Evolutionary conservation across 2,797 vertebrate genomes (phyloP).

Genomic region (Peromyscus nudipes): DNA sequence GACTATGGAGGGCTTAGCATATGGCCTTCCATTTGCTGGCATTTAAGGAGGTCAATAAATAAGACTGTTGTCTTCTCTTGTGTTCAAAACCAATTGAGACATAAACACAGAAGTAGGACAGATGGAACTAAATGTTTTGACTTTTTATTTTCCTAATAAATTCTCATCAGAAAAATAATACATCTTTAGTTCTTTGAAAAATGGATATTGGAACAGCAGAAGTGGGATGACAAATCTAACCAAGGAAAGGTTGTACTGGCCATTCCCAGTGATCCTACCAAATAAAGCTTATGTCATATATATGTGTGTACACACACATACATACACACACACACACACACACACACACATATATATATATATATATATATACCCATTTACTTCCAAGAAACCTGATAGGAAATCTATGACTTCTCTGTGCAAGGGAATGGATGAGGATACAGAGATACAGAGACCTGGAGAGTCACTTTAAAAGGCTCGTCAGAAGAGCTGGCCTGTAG

Average conservation of each 20-base stretch:
- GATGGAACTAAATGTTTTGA: constrained; percentile 46
- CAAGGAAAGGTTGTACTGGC: not conserved
- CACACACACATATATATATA: no score
- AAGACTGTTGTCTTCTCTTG: not conserved
- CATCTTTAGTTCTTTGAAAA: not conserved
- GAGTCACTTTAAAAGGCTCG: not conserved
- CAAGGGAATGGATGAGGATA: not conserved
- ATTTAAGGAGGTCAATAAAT: constrained; percentile 48
- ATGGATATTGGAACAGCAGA: not conserved
- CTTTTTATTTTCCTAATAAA: constrained; percentile 56
- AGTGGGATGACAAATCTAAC: not conserved
- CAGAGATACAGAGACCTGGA: not conserved
- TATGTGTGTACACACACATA: no score
- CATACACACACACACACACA: no score
- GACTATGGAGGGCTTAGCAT: not conserved
- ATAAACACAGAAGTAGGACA: not conserved
- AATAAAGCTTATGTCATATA: not conserved
- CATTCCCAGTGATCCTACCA: not conserved
- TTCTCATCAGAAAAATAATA: constrained; percentile 5
- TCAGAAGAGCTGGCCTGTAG: not conserved
- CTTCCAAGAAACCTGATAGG: not conserved
- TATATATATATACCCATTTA: not conserved
- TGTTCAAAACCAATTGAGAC: constrained; percentile 30
- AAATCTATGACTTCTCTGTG: not conserved
- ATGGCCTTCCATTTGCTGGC: constrained; percentile 28